Conservation (phyloP, 2,888 invertebrate genomes). For the Rhagium mordax region DNA sequence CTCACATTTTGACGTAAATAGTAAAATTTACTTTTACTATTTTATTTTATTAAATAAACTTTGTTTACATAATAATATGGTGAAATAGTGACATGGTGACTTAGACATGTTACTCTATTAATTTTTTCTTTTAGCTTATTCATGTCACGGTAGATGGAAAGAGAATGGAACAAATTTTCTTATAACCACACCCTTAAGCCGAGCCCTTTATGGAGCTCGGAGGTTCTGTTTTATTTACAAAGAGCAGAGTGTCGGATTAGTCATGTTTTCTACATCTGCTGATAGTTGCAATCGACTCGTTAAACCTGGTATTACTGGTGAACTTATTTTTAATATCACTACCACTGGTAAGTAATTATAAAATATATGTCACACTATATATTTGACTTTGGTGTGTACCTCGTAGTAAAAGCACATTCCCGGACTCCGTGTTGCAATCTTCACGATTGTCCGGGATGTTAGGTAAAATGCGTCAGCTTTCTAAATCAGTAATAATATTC, state of each 20-base stretch:
- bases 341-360: constrained; percentile 74
- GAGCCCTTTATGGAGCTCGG: constrained; percentile 77
- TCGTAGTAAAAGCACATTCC: too few species aligned
- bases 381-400: too few species aligned
- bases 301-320: constrained; percentile 72
- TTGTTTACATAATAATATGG: too few species aligned
- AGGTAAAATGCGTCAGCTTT: too few species aligned
- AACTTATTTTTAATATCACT: constrained; percentile 81
- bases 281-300: constrained; percentile 77
- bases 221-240: constrained; percentile 86
- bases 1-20: too few species aligned
- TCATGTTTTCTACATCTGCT: constrained; percentile 76
- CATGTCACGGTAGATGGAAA: constrained; percentile 92
- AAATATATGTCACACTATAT: background rate
- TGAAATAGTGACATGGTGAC: too few species aligned
- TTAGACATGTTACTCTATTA: background rate
- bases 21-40: too few species aligned
- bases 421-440: too few species aligned
- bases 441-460: too few species aligned
- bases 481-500: too few species aligned
- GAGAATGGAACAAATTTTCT: constrained; percentile 90
- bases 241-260: constrained; percentile 72
- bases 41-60: too few species aligned
- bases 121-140: constrained; percentile 79
- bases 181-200: constrained; percentile 83